Conservation (phyloP, 30 jellyfish, hydroid and myxozoan genomes). For the Pseudorhiza aurosa region DNA sequence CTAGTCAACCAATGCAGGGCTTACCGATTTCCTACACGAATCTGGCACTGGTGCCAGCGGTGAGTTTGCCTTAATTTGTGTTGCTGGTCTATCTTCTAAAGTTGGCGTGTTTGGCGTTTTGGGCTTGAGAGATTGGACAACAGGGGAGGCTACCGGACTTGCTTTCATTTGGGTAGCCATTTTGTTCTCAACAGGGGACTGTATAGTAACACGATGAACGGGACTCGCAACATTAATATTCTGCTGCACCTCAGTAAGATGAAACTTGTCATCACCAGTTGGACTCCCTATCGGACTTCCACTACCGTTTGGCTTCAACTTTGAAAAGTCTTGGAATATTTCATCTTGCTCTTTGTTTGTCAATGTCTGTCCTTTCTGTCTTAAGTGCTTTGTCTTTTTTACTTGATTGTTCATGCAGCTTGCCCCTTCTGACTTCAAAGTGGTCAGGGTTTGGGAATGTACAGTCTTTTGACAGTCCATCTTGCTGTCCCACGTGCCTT, state of each 20-base stretch:
- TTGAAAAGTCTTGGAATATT: slow-evolving; percentile 39
- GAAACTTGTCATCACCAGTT: slow-evolving; percentile 5
- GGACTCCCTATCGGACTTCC: slow-evolving; percentile 43
- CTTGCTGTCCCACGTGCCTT: slow-evolving; percentile 88
- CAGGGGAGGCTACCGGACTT: slow-evolving; percentile 31
- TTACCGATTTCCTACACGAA: not conserved
- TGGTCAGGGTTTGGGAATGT: slow-evolving; percentile 58
- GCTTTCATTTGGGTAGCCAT: slow-evolving; percentile 3
- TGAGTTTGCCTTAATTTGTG: slow-evolving; percentile 34
- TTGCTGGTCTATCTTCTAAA: slow-evolving; percentile 22
- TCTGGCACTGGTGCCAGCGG: slow-evolving; percentile 22
- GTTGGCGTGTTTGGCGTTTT: slow-evolving; percentile 30
- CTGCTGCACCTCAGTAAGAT: slow-evolving; percentile 32
- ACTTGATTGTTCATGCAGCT: slow-evolving; percentile 57
- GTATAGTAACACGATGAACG: not conserved
- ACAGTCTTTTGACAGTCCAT: slow-evolving; percentile 70
- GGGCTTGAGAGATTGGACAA: slow-evolving; percentile 29
- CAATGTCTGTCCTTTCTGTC: slow-evolving; percentile 24
- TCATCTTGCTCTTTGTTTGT: slow-evolving; percentile 43
- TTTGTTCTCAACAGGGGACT: slow-evolving; percentile 29
- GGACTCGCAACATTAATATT: slow-evolving; percentile 48
- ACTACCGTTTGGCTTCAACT: slow-evolving; percentile 34
- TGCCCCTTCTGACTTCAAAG: slow-evolving; percentile 39
- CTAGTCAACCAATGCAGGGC: not conserved
- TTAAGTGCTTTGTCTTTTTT: slow-evolving; percentile 26